Conservation (phyloP, 1,140 invertebrate genomes). For the Zaprionus camerounensis region DNA sequence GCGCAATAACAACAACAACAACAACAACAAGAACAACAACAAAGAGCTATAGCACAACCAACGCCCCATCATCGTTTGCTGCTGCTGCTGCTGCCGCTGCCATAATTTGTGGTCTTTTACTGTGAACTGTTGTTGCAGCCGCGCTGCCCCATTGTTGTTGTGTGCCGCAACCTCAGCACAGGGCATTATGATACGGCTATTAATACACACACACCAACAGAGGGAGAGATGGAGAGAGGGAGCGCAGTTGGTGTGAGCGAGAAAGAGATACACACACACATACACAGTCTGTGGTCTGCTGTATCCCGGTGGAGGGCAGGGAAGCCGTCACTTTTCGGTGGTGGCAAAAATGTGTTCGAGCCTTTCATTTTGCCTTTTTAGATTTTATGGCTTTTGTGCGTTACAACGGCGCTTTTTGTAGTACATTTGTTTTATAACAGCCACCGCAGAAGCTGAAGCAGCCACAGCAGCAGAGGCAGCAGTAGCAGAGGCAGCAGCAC, state of each 20-base stretch:
- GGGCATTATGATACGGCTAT: slow-evolving; percentile 66
- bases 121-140: slow-evolving; percentile 48
- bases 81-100: slow-evolving; percentile 38
- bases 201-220: slow-evolving; percentile 53
- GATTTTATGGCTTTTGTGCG: slow-evolving; percentile 80
- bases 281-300: slow-evolving; percentile 11
- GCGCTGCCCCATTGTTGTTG: slow-evolving; percentile 39
- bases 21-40: slow-evolving; percentile 10
- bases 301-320: slow-evolving; percentile 15
- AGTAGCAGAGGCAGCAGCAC: background rate
- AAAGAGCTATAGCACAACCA: slow-evolving; percentile 38
- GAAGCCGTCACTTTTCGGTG: slow-evolving; percentile 58
- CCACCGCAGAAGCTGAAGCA: slow-evolving; percentile 59
- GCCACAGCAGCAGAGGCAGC: slow-evolving; percentile 23
- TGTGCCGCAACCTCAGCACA: slow-evolving; percentile 61
- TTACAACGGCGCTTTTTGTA: slow-evolving; percentile 79
- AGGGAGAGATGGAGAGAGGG: background rate
- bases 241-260: background rate
- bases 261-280: background rate
- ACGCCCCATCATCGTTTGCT: slow-evolving; percentile 51
- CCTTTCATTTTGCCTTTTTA: slow-evolving; percentile 80
- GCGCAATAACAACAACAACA: slow-evolving; percentile 17
- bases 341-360: slow-evolving; percentile 75
- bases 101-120: slow-evolving; percentile 80
- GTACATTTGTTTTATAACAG: slow-evolving; percentile 81